Evolutionary conservation across 2,113 vertebrate genomes (phyloP), one percentile per base, ranked within the genome.

Genomic region (Felis chaus): DNA sequence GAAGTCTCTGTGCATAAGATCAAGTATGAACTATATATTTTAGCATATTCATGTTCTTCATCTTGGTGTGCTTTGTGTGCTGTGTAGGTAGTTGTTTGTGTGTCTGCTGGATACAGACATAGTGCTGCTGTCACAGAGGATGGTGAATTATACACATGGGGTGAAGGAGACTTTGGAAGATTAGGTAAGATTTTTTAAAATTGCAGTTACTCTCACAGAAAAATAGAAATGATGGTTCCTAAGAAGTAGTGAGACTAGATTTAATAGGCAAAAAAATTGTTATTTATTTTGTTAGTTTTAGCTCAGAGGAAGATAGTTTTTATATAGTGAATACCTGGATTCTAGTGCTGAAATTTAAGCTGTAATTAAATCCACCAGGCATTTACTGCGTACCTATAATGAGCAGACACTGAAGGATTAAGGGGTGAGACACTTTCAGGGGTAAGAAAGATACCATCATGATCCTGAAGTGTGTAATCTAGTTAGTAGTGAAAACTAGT

Each of bases 111-210:
- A 68, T 99, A 99, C 92, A 99, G 99, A 89, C 99, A 99, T 25
- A 99, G 99, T 7, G 99, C 99, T 82, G 99, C 99, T 92, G 99
- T 99, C 69, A 99, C 99, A 39, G 99, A 99, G 96, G 99, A 99
- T 97, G 99, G 99, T 81, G 99, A 99, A 98, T 98, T 99, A 1
- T 99, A 99, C 45, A 99, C 99, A 0, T 99, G 99, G 99, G 99
- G 99, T 94, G 99, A 99, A 98, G 99, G 99, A 98, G 99, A 99
- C 96, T 99, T 99, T 1, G 99, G 99, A 95, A 99, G 99, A 98
- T 92, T 99, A 98, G 99, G 99, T 99, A 99, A 99, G 83, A 86
- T 68, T 92, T 79, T 94, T 91, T 66, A 39, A 39, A 97, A 90
- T 76, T 86, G 39, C 84, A 94, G 57, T 74, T 84, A 81, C 71